Conservation (phyloP, 2,113 vertebrate genomes). For the Galbula dea region DNA sequence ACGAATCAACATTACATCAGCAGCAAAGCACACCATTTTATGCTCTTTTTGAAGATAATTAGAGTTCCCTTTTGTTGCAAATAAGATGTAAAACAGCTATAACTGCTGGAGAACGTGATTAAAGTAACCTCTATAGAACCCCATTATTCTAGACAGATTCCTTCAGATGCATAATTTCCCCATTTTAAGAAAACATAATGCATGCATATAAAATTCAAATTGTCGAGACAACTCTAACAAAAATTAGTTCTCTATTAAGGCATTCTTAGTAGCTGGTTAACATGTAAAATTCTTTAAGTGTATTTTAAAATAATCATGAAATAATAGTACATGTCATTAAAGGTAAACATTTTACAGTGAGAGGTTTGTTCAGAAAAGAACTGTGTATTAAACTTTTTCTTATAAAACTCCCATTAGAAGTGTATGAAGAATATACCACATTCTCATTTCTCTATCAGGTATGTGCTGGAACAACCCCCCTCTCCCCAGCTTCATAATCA, state of each 20-base stretch:
- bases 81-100: slow-evolving; percentile 94
- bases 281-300: slow-evolving; percentile 81
- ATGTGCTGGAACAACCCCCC: not conserved
- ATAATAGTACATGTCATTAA: slow-evolving; percentile 80
- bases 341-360: slow-evolving; percentile 82
- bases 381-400: slow-evolving; percentile 73
- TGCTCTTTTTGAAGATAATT: slow-evolving; percentile 91
- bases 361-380: slow-evolving; percentile 74
- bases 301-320: slow-evolving; percentile 86
- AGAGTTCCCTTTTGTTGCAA: slow-evolving; percentile 89
- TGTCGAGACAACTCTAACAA: slow-evolving; percentile 84
- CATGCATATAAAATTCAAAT: slow-evolving; percentile 88
- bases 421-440: not conserved
- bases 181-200: slow-evolving; percentile 88
- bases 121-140: slow-evolving; percentile 92
- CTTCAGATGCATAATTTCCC: slow-evolving; percentile 87
- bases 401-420: slow-evolving; percentile 69
- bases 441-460: not conserved
- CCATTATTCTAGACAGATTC: slow-evolving; percentile 94
- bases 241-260: slow-evolving; percentile 88
- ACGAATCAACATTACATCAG: slow-evolving; percentile 86
- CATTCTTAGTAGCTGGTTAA: slow-evolving; percentile 85
- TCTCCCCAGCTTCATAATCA: not conserved
- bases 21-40: slow-evolving; percentile 88
- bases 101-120: slow-evolving; percentile 93